Base-by-base conservation (phyloP, 1,140 invertebrate species). In the Drosophila pectinifera region DNA sequence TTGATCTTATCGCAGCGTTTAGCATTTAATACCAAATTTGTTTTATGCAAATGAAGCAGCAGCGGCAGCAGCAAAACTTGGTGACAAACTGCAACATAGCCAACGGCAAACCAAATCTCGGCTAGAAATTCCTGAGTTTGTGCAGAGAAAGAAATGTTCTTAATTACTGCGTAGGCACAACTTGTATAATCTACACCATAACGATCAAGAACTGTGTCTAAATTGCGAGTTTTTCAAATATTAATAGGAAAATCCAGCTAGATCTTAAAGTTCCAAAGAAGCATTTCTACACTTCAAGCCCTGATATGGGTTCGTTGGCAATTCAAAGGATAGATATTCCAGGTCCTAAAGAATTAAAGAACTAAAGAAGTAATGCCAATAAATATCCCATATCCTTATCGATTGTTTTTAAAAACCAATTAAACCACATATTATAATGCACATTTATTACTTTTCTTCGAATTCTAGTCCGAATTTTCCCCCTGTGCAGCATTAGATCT, bases 21-120 rank as follows among this genome's bases (percentile, higher is more conserved):
- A 90, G 79, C 79, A 90, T 90, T 90, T 90, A 90, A 90, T 90
- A 90, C 86, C 86, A 90, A 90, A 90, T 90, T 90, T 90, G 86
- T 90, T 90, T 90, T 90, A 88, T 90, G 86, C 86, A 90, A 90
- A 90, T 90, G 82, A 90, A 75, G 77, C 58, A 56, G 70, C 48
- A 67, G 61, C 64, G 59, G 57, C 74, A 70, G 26, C 70, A 61
- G 77, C 59, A 70, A 78, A 56, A 61, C 58, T 69, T 74, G 54
- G 58, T 70, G 64, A 63, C 67, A 39, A 75, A 83, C 62, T 28
- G 55, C 80, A 65, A 80, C 65, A 53, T 53, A 49, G 63, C 45
- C 73, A 73, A 55, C 58, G 51, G 65, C 70, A 69, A 36, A 61
- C 41, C 31, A 26, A 77, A 76, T 59, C 55, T 48, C 61, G 55